A percentile compares a stretch with the other conserved stretches of the same genome.
These are phyloP conservation scores for Scomber japonicus DNA, from an alignment of 2,113 vertebrate species.

Conservation along the genomic window DNA sequence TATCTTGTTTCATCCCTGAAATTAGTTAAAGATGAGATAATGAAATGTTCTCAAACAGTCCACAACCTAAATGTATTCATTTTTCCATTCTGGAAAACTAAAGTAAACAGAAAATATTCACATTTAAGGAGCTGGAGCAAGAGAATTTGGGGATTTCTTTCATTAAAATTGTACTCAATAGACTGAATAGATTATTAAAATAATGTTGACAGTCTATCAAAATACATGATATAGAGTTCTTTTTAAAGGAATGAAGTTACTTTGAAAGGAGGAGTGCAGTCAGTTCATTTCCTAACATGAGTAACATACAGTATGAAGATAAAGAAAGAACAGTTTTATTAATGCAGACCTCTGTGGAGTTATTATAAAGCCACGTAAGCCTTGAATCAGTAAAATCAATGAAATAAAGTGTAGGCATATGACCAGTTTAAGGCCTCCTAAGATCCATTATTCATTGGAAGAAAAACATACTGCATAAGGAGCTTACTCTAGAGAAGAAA, in stretches of 20 bases:
- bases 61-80: too few species aligned
- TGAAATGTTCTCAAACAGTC: too few species aligned
- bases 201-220: too few species aligned
- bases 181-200: too few species aligned
- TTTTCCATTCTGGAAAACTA: too few species aligned
- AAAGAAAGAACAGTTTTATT: constrained; percentile 7
- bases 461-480: constrained; percentile 54
- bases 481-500: constrained; percentile 60
- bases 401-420: constrained; percentile 38
- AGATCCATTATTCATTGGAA: constrained; percentile 48
- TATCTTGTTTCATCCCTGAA: too few species aligned
- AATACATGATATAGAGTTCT: too few species aligned
- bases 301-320: constrained; percentile 9
- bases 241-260: constrained; percentile 13
- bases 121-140: too few species aligned
- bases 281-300: constrained; percentile 37
- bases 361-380: constrained; percentile 47
- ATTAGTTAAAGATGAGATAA: too few species aligned
- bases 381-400: constrained; percentile 43
- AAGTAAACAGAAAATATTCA: too few species aligned
- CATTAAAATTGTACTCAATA: too few species aligned
- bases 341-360: constrained; percentile 29
- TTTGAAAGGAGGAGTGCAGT: constrained; percentile 26
- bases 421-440: constrained; percentile 32
- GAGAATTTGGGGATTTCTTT: too few species aligned